Evolutionary conservation across 2,888 invertebrate species (phyloP).

Genomic region (Epinotia bilunana): DNA sequence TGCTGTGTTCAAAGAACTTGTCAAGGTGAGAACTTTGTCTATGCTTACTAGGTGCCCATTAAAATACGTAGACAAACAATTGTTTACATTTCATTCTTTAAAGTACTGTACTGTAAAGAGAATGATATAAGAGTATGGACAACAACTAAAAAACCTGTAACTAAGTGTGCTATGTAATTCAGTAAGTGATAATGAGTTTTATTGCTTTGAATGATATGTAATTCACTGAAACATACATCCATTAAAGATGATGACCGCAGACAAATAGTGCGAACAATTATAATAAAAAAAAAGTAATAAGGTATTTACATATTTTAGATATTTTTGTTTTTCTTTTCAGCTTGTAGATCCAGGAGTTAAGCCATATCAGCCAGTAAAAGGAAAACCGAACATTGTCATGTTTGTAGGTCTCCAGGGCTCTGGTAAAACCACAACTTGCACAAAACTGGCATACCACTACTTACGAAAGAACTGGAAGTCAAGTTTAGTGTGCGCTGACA

Average conservation of each 20-base stretch:
- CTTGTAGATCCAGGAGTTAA: constrained; percentile 99
- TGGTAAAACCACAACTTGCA: constrained; percentile 99
- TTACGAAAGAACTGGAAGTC: constrained; percentile 99
- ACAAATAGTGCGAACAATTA: too few relatives aligned
- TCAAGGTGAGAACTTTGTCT: constrained; percentile 88
- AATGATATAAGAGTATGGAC: background rate
- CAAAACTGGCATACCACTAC: constrained; percentile 99
- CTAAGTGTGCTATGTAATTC: background rate
- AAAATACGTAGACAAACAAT: background rate
- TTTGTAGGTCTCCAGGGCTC: constrained; percentile 99
- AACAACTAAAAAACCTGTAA: background rate
- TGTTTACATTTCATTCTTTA: background rate
- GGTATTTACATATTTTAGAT: background rate
- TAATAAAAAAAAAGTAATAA: background rate
- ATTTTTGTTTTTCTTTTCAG: constrained; percentile 71
- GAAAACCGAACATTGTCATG: constrained; percentile 98
- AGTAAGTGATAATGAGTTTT: background rate
- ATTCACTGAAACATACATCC: background rate
- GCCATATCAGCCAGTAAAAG: constrained; percentile 97
- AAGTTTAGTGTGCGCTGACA: constrained; percentile 99
- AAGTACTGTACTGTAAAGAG: too few relatives aligned
- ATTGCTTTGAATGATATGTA: background rate
- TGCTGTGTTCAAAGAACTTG: constrained; percentile 98
- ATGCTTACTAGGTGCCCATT: background rate
- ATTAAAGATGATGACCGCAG: too few relatives aligned